Evolutionary conservation across 2,888 invertebrate genomes (phyloP), one percentile per base, ranked within the genome.

Genomic region (Megaustenia siamemsis): DNA sequence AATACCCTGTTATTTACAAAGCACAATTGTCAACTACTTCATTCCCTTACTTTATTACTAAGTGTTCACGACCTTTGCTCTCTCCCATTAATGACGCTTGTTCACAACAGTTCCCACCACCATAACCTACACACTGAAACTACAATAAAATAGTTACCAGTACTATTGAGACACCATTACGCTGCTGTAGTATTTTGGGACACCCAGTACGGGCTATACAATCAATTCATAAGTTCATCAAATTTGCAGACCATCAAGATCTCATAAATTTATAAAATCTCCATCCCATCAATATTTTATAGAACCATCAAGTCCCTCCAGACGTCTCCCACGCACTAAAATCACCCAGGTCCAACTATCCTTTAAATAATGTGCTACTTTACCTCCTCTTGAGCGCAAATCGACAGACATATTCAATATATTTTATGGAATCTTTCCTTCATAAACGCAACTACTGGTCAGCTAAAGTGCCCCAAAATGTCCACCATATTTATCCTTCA

Each of bases 371-470:
- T 35, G 6, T 66, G 49, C 45, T 1, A 32, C 18, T 2, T 5
- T 69, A 69, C 24, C 38, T 69, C 24, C 28, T 45, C 71, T 73
- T 38, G 73, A 49, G 73, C 35, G 32, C 6, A 49, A 49, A 28
- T 73, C 49, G 5, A 73, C 73, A 49, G 49, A 73, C 35, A 18
- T 73, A 73, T 73, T 73, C 18, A 69, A 73, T 35, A 73, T 35
- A 35, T 49, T 73, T 49, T 45, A 45, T 49, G 49, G 49, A 49
- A 49, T 28, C 28, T 73, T 49, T 3, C 32, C 18, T 73, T 49
- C 28, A 18, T 73, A 32, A 32, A 73, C 10, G 73, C 6, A 18
- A 49, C 10, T 49, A 49, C 28, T 73, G 45, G 71, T 82, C 71
- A 53, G 53, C 15, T 35, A 35, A 32, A 71, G 38, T 21, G 53